phyloP scores from a whole-genome alignment of 2,113 vertebrate species.

The Orientallactaga bullata region DNA sequence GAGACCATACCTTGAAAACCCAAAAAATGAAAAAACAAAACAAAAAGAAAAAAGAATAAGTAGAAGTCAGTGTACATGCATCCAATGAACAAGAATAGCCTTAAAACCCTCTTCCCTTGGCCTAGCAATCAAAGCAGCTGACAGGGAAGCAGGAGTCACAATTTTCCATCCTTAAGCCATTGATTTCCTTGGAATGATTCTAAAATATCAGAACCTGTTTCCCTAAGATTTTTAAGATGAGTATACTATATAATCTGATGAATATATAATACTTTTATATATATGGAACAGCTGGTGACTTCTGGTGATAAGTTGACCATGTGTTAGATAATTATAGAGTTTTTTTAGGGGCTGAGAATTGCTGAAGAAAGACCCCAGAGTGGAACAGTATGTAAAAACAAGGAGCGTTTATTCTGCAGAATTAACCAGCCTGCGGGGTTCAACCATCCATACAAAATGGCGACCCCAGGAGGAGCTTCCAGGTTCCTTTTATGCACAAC shows the following conservation, averaged over 20 bases:
- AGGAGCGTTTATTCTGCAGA: no score
- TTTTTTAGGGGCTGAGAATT: no score
- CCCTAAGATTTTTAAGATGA: neutral
- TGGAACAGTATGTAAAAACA: no score
- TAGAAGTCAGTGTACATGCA: neutral
- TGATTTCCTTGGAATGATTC: neutral
- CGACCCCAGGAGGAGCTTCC: no score
- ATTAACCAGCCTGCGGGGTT: no score
- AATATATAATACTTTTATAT: slow-evolving; percentile 17
- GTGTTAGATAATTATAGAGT: slow-evolving; percentile 26
- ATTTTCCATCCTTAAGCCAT: neutral
- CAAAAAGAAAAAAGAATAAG: neutral
- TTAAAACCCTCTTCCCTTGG: neutral
- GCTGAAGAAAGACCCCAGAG: no score
- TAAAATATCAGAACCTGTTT: neutral
- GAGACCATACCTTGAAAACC: no score
- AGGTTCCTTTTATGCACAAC: no score
- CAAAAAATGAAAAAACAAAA: no score
- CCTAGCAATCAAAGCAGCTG: neutral
- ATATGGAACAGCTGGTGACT: slow-evolving; percentile 5
- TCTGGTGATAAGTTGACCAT: slow-evolving; percentile 15
- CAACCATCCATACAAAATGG: no score
- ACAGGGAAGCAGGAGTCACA: neutral
- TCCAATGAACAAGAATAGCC: neutral
- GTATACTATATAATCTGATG: neutral